Conservation (phyloP, 2,888 invertebrate genomes). For the Sabatieria punctata region DNA sequence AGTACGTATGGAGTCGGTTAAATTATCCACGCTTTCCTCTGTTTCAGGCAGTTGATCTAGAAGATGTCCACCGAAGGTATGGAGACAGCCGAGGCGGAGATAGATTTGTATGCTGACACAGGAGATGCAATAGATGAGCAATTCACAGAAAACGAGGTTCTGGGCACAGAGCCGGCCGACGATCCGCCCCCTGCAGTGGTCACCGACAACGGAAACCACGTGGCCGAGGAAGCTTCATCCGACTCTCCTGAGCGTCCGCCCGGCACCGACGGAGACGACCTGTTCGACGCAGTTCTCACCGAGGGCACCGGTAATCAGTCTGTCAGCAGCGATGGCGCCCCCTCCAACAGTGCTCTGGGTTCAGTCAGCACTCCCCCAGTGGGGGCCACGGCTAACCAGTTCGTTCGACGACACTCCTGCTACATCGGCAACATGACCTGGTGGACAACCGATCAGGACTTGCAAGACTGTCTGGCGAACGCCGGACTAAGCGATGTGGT, state of each 20-base stretch:
- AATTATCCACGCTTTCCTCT: too few species aligned
- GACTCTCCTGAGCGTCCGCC: neutral
- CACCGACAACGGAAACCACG: neutral
- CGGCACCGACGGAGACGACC: neutral
- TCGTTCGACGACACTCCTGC: conserved; percentile 45
- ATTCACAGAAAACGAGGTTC: conserved; percentile 1
- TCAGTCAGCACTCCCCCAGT: too few species aligned
- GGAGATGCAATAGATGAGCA: neutral
- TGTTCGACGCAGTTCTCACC: conserved; percentile 5
- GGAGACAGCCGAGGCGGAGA: neutral
- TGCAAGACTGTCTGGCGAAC: conserved; percentile 68
- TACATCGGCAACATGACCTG: conserved; percentile 97
- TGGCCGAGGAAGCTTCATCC: neutral
- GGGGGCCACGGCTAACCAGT: conserved; percentile 12
- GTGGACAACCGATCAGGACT: conserved; percentile 54
- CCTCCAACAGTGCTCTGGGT: neutral
- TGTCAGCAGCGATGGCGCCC: neutral
- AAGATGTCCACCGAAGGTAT: too few species aligned
- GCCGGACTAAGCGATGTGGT: conserved; percentile 79
- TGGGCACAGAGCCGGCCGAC: neutral
- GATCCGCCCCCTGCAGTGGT: neutral
- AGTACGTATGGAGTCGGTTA: too few species aligned
- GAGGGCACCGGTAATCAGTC: neutral
- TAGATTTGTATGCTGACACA: conserved; percentile 5
- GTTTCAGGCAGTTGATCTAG: too few species aligned